Conservation (phyloP, 1,140 invertebrate species). For the Chironomus striatipennis region DNA sequence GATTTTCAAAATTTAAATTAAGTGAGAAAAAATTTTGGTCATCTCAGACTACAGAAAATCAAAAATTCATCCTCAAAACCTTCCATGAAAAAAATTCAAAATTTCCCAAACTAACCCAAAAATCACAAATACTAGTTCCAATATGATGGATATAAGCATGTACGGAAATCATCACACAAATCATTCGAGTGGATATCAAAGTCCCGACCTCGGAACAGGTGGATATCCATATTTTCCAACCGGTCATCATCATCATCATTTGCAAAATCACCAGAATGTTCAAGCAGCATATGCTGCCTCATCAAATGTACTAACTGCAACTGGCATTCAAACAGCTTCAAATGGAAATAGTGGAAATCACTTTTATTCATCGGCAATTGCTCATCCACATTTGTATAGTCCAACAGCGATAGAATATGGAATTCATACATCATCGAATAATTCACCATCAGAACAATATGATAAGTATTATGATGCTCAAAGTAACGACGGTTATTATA, state of each 20-base stretch:
- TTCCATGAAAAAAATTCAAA: neutral
- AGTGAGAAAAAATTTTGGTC: no score
- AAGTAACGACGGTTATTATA: conserved; percentile 1
- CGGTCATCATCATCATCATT: conserved; percentile 32
- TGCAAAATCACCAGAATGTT: conserved; percentile 31
- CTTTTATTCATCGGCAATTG: conserved; percentile 26
- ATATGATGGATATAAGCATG: conserved; percentile 64
- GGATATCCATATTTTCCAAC: conserved; percentile 38
- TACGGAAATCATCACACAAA: conserved; percentile 49
- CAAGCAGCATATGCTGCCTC: conserved; percentile 29
- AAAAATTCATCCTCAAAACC: neutral
- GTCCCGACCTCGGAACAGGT: conserved; percentile 28
- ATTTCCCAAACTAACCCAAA: neutral
- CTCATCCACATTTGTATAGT: conserved; percentile 38
- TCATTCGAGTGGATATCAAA: conserved; percentile 34
- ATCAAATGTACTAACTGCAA: conserved; percentile 24
- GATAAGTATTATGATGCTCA: conserved; percentile 37
- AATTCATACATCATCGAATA: conserved; percentile 36
- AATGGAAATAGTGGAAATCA: neutral
- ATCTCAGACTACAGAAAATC: no score
- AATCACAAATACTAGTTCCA: conserved; percentile 27
- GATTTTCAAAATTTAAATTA: neutral
- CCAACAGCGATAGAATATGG: conserved; percentile 40
- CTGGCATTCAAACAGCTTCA: conserved; percentile 27
- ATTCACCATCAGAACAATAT: conserved; percentile 37